Evolutionary conservation across 2,113 vertebrate species (phyloP), one percentile per base, ranked within the genome.

Genomic region (Trogon melanurus): DNA sequence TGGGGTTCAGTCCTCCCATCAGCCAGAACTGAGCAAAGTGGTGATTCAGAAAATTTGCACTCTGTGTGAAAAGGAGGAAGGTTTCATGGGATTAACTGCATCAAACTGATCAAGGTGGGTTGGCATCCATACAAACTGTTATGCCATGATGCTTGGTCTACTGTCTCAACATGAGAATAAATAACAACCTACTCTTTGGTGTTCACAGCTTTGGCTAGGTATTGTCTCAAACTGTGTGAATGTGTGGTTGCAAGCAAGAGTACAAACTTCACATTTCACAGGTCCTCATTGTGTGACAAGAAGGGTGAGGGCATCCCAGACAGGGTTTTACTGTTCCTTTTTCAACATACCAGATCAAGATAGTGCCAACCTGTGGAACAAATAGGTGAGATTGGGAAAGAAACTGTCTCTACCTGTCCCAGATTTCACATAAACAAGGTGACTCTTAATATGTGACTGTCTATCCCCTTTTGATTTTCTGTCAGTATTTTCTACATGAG

Each of bases 331-430:
- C 53, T 6, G 0, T 41, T 57, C 27, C 51, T 13, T 13, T 56
- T 38, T n/a, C 0, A 0, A 21, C 29, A 21, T 0, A 0, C 6
- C 2, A 13, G 20, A 41, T 11, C 2, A 41, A 1, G 38, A 30
- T 45, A 38, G 9, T 45, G 17, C 32, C 29, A 56, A 16, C 57
- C 30, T 21, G 17, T 16, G 3, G 45, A 71, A 81, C 17, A 87
- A 89, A 86, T 20, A 15, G 48, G 21, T 13, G 61, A 38, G 54
- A 45, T 9, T 2, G 2, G n/a, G 44, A 45, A 22, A 66, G 45
- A 50, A 75, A 27, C 19, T 47, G 1, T 14, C 44, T 36, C 44
- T 71, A 8, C 26, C 20, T 65, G 32, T 36, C 29, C 22, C 47
- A 61, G 27, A 38, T 56, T 64, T 86, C 79, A 50, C 34, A 44